Evolutionary conservation across 2,113 vertebrate species (phyloP).

Genomic region (Andinoacara biseriatus): DNA sequence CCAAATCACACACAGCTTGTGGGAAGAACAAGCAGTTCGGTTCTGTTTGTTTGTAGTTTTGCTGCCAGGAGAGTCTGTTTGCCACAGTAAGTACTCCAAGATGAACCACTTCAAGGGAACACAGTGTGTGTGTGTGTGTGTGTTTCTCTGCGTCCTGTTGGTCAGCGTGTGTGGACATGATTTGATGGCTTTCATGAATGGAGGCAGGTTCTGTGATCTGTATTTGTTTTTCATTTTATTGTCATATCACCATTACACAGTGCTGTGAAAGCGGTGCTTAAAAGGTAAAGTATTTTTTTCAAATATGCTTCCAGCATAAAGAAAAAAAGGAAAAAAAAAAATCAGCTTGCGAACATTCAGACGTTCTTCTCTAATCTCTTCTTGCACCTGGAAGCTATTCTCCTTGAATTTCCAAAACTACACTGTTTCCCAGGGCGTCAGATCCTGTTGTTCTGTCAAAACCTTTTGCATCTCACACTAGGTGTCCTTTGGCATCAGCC

Average conservation of each 20-base stretch:
- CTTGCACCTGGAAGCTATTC: background rate
- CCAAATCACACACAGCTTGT: constrained; percentile 15
- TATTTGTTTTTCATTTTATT: constrained; percentile 2
- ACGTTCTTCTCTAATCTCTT: background rate
- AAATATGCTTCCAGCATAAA: background rate
- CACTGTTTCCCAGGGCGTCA: background rate
- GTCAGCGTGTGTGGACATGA: background rate
- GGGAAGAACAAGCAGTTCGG: constrained; percentile 26
- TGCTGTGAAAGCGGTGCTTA: background rate
- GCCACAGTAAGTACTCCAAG: constrained; percentile 48
- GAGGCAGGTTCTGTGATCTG: background rate
- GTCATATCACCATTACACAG: background rate
- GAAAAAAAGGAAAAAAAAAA: background rate
- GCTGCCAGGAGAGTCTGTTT: constrained; percentile 45
- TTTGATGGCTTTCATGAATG: constrained; percentile 37
- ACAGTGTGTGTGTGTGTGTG: background rate
- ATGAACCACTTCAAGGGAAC: constrained; percentile 39
- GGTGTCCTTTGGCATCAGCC: background rate
- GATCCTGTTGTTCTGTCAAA: background rate
- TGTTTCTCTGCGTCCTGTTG: background rate
- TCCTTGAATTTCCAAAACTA: background rate
- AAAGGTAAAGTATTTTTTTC: background rate
- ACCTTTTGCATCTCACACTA: background rate
- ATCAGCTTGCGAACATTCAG: background rate
- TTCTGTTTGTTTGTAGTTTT: constrained; percentile 51